Conservation (phyloP, 2,113 vertebrate species). For the Brachyhypopomus gauderio region DNA sequence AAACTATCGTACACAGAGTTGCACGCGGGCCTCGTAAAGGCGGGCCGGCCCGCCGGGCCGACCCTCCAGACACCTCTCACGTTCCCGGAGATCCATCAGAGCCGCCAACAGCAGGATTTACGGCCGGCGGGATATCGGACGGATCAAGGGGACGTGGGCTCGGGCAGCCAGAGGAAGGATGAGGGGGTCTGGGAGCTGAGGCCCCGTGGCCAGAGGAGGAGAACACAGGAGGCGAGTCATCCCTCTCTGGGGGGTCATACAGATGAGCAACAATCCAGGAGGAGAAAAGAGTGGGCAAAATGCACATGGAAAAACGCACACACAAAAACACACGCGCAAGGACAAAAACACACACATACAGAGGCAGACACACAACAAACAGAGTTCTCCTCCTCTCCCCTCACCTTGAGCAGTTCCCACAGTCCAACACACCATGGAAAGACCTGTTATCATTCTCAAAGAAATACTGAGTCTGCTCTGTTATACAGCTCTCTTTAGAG, state of each 20-base stretch:
- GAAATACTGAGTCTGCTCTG: constrained; percentile 98
- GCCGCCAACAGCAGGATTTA: constrained; percentile 40
- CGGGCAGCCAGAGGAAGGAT: constrained; percentile 50
- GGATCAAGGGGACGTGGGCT: constrained; percentile 62
- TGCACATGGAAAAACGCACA: background rate
- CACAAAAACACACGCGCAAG: constrained; percentile 24
- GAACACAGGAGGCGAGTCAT: constrained; percentile 52
- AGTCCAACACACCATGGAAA: constrained; percentile 89
- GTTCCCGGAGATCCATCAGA: constrained; percentile 47
- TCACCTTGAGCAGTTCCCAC: constrained; percentile 97
- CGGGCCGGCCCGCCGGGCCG: constrained; percentile 27
- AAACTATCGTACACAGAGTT: constrained; percentile 60
- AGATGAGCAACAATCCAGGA: constrained; percentile 53
- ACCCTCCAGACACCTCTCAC: constrained; percentile 47
- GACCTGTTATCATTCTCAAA: constrained; percentile 91
- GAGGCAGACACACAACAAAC: constrained; percentile 5
- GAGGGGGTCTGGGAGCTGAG: constrained; percentile 15
- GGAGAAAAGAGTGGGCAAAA: constrained; percentile 28
- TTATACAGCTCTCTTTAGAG: constrained; percentile 97
- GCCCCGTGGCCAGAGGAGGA: background rate
- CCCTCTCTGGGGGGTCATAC: constrained; percentile 59
- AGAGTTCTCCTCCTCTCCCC: constrained; percentile 31
- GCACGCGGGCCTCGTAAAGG: constrained; percentile 70
- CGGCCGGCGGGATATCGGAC: constrained; percentile 54
- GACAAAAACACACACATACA: background rate